phyloP scores from a whole-genome alignment of 2,888 invertebrate species.

The Digitonthophagus gazella region DNA sequence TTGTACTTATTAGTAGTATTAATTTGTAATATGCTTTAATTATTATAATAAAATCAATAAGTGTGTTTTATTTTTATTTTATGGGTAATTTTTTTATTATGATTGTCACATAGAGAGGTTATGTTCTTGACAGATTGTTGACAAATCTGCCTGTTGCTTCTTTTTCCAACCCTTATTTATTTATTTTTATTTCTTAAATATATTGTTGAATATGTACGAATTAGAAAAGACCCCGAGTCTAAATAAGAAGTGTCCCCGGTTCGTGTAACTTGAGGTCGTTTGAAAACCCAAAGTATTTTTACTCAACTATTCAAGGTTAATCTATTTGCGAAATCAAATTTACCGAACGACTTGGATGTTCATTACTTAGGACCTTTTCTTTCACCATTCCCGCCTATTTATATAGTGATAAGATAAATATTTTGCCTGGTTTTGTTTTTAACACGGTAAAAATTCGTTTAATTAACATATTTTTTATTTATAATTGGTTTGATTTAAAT shows the following conservation, averaged over 20 bases:
- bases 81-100: background rate
- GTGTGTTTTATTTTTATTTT: conserved; percentile 7
- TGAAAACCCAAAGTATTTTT: background rate
- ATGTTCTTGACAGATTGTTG: conserved; percentile 8
- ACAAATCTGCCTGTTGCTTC: conserved; percentile 5
- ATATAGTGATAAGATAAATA: background rate
- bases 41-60: no score
- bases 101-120: background rate
- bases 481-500: no score
- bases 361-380: background rate
- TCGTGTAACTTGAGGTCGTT: background rate
- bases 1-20: conserved; percentile 8
- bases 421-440: background rate
- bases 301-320: background rate
- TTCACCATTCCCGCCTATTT: background rate
- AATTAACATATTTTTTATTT: no score
- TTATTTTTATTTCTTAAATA: no score
- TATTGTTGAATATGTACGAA: no score
- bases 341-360: background rate
- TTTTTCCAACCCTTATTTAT: background rate
- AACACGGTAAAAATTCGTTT: background rate
- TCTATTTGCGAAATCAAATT: background rate
- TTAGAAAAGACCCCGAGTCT: no score
- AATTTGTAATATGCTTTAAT: background rate
- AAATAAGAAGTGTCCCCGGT: no score